These are phyloP conservation scores for Pogoniulus pusillus DNA, from an alignment of 2,797 vertebrate genomes.

Conservation along the genomic window DNA sequence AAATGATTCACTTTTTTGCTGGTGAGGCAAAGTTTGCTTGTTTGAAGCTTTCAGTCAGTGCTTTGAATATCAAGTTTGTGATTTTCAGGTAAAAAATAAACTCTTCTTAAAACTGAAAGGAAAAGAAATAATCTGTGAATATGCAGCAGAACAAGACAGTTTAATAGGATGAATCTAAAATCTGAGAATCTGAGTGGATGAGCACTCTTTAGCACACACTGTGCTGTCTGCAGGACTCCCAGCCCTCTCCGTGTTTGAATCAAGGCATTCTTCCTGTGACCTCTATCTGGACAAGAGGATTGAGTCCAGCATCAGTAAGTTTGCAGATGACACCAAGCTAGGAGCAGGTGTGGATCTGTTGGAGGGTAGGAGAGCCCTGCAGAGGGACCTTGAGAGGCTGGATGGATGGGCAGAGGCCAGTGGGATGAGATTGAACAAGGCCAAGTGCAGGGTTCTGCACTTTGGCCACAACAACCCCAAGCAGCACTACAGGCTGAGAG, in stretches of 20 bases:
- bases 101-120: background rate
- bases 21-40: background rate
- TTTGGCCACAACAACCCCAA: too few species aligned
- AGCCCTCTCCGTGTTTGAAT: rapidly evolving
- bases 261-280: background rate
- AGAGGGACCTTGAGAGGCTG: too few species aligned
- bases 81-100: background rate
- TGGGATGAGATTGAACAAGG: too few species aligned
- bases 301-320: too few species aligned
- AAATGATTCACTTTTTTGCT: background rate
- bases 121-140: background rate
- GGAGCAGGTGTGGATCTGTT: too few species aligned
- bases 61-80: background rate
- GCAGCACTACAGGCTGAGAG: too few species aligned
- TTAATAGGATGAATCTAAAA: too few species aligned
- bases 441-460: too few species aligned
- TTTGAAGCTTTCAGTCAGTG: background rate
- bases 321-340: too few species aligned
- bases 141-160: rapidly evolving
- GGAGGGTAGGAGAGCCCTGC: too few species aligned
- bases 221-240: background rate
- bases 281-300: too few species aligned
- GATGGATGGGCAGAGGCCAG: too few species aligned
- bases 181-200: background rate
- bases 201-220: background rate